Conservation (phyloP, 2,113 vertebrate genomes). For the Chascanopsetta lugubris region DNA sequence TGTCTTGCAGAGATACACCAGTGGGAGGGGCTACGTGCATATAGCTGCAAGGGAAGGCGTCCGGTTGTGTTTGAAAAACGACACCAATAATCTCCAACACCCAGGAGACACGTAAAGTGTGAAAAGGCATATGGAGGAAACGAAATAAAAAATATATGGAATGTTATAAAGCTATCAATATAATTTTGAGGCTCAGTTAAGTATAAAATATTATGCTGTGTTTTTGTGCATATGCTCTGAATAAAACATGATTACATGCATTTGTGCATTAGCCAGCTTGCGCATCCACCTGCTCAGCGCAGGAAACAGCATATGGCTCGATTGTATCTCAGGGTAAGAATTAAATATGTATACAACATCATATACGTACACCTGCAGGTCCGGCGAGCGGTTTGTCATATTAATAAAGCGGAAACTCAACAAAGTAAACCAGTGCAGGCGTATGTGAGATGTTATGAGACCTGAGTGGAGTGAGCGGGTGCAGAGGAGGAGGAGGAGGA, state of each 20-base stretch:
- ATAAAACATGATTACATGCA: not conserved
- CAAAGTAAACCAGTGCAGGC: not conserved
- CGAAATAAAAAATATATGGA: not conserved
- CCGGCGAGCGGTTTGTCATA: not conserved
- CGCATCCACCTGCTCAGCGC: no score
- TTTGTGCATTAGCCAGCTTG: not conserved
- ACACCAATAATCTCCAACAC: constrained; percentile 46
- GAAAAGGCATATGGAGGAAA: not conserved
- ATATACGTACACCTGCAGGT: not conserved
- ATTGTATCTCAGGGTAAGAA: not conserved
- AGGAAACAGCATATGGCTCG: not conserved
- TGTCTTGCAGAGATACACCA: constrained; percentile 30
- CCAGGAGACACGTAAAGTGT: constrained; percentile 14
- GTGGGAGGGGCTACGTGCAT: not conserved
- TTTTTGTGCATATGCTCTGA: not conserved
- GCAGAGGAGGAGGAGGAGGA: not conserved
- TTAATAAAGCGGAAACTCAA: not conserved
- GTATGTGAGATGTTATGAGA: not conserved
- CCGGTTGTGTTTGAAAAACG: constrained; percentile 30
- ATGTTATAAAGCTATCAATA: not conserved
- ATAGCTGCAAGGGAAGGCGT: not conserved
- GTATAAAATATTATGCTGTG: constrained; percentile 6
- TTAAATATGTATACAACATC: not conserved
- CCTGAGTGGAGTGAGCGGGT: no score
- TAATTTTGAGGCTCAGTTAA: constrained; percentile 4